phyloP scores from a whole-genome alignment of 2,888 invertebrate species.

The Sinelater perroti region DNA sequence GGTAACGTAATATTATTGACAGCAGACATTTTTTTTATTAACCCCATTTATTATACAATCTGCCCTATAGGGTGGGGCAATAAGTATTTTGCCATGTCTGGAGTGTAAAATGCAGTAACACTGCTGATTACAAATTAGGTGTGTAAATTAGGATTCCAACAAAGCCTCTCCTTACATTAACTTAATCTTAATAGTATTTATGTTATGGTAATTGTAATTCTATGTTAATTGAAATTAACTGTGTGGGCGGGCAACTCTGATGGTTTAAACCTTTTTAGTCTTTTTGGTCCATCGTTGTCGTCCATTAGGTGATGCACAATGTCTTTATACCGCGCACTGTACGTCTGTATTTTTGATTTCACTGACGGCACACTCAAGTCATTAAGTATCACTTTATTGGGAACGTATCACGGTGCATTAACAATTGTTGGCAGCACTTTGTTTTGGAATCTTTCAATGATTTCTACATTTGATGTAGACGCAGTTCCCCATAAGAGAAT shows the following conservation, averaged over 20 bases:
- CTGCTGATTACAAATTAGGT: no score
- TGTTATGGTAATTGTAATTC: no score
- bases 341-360: background rate
- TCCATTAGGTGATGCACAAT: no score
- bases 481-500: constrained; percentile 4
- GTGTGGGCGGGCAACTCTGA: background rate
- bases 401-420: background rate
- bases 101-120: constrained; percentile 3
- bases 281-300: no score
- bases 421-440: constrained; percentile 3
- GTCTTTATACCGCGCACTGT: background rate
- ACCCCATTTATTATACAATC: constrained; percentile 7
- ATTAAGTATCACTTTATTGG: constrained; percentile 3
- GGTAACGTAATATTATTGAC: no score
- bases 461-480: background rate
- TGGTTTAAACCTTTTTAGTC: no score
- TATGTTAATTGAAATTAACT: background rate
- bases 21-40: background rate
- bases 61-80: constrained; percentile 5
- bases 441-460: constrained; percentile 2
- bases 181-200: background rate
- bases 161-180: constrained; percentile 6
- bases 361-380: background rate
- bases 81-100: constrained; percentile 3
- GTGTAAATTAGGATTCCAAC: constrained; percentile 1